Evolutionary conservation across 2,113 vertebrate genomes (phyloP), one percentile per base, ranked within the genome.

Genomic region (Sarotherodon lohbergeri): DNA sequence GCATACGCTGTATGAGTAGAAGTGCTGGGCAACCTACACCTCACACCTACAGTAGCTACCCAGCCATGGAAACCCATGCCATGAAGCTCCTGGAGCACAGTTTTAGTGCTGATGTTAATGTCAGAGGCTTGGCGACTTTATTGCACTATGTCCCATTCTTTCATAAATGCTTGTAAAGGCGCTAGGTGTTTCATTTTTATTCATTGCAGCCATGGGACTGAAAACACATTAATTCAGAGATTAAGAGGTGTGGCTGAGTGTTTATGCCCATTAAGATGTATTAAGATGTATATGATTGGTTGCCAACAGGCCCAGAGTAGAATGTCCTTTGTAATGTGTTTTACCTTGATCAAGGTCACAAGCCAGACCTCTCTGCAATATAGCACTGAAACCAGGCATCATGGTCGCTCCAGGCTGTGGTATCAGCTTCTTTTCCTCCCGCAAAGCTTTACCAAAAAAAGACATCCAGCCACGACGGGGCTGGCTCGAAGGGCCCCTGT

Each of bases 401-500:
- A 54, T 41, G 32, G 39, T 84, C 19, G 14, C 54, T 85, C 24
- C 68, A 48, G 50, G 86, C 56, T 22, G 55, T 55, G 16, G 12
- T 88, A 80, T 90, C 81, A 63, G 54, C 82, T 92, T 80, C 81
- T 82, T 81, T 61, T 39, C 46, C 57, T 80, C 78, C 56, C 4
- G 3, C 56, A 8, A 52, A 76, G 32, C 29, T 1, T 24, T 8
- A 50, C 34, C 54, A 86, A 79, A 91, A 90, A 88, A 90, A 41
- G 13, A 82, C 80, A 84, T 56, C 83, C 83, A 71, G 17, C 73
- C 43, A 24, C 29, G 0, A 39, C 11, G 76, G 78, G 59, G 71
- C 76, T 80, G 76, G 36, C 89, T 89, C 32, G 34, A 91, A 90
- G 66, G 89, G 89, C 43, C 83, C 85, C 55, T 41, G 17, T 88